These are phyloP conservation scores for Antennarius maculatus DNA, from an alignment of 2,797 vertebrate genomes.

Conservation along the genomic window DNA sequence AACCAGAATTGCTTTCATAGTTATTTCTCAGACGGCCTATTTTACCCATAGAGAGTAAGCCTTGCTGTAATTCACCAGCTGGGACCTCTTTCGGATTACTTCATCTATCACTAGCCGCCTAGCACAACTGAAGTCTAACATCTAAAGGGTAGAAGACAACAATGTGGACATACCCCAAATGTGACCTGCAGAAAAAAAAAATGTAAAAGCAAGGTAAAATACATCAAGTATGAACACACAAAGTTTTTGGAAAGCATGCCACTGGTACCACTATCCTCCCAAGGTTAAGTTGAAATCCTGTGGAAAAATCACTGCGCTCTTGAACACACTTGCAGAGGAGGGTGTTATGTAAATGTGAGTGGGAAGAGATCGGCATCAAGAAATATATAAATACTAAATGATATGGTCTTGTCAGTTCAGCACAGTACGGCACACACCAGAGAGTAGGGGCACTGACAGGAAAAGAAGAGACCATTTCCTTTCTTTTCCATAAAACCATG, in stretches of 20 bases:
- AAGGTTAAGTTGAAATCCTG: conserved; percentile 24
- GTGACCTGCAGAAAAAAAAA: conserved; percentile 18
- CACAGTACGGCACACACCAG: conserved; percentile 38
- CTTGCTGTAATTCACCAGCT: conserved; percentile 67
- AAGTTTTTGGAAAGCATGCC: neutral
- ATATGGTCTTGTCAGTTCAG: conserved; percentile 52
- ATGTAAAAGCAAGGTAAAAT: conserved; percentile 12
- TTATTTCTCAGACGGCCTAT: conserved; percentile 64
- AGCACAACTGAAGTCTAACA: conserved; percentile 42
- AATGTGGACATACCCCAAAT: conserved; percentile 37
- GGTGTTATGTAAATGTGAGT: conserved; percentile 70
- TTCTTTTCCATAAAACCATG: conserved; percentile 4
- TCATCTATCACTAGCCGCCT: conserved; percentile 66
- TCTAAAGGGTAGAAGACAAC: conserved; percentile 19
- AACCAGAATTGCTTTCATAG: conserved; percentile 58
- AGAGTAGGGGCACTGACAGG: conserved; percentile 56
- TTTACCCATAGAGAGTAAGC: conserved; percentile 63
- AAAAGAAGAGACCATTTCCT: conserved; percentile 45
- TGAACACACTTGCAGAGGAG: conserved; percentile 52
- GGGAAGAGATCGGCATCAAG: conserved; percentile 57
- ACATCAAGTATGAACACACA: conserved; percentile 3
- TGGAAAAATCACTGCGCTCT: conserved; percentile 49
- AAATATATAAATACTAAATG: conserved; percentile 49
- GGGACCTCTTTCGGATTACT: conserved; percentile 63
- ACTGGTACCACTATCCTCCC: conserved; percentile 17